phyloP scores from a whole-genome alignment of 2,113 vertebrate genomes.

The Anser brachyrhynchus region DNA sequence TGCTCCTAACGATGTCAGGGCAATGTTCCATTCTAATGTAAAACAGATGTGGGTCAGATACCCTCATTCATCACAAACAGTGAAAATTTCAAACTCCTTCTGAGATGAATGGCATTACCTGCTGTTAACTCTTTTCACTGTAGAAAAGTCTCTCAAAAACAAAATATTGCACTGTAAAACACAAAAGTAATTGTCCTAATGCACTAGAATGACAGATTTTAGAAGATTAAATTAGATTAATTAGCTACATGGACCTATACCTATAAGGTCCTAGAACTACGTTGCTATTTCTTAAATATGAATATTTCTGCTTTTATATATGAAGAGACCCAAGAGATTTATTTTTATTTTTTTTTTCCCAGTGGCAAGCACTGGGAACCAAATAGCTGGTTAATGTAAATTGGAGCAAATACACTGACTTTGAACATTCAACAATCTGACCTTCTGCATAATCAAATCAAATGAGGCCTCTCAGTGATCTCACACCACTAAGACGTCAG shows the following conservation, averaged over 20 bases:
- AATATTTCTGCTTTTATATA: neutral
- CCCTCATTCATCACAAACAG: conserved; percentile 82
- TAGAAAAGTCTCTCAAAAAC: conserved; percentile 34
- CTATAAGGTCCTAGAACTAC: neutral
- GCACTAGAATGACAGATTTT: neutral
- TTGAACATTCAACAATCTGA: neutral
- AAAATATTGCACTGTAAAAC: conserved; percentile 6
- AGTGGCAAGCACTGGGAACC: neutral
- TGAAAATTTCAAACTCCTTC: conserved; percentile 70
- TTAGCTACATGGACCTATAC: neutral
- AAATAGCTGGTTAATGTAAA: neutral
- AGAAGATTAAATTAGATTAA: neutral
- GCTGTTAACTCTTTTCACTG: conserved; percentile 72
- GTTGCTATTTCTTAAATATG: neutral
- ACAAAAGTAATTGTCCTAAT: neutral
- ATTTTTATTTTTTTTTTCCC: neutral
- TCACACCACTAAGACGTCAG: neutral
- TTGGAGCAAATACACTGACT: neutral
- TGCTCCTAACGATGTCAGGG: conserved; percentile 86
- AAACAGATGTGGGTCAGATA: conserved; percentile 91
- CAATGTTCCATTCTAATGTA: conserved; percentile 90
- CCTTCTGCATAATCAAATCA: neutral
- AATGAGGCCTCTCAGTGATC: neutral
- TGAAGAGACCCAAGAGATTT: neutral
- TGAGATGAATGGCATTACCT: conserved; percentile 80